phyloP scores from a whole-genome alignment of 2,113 vertebrate species.

The Alexandromys fortis region DNA sequence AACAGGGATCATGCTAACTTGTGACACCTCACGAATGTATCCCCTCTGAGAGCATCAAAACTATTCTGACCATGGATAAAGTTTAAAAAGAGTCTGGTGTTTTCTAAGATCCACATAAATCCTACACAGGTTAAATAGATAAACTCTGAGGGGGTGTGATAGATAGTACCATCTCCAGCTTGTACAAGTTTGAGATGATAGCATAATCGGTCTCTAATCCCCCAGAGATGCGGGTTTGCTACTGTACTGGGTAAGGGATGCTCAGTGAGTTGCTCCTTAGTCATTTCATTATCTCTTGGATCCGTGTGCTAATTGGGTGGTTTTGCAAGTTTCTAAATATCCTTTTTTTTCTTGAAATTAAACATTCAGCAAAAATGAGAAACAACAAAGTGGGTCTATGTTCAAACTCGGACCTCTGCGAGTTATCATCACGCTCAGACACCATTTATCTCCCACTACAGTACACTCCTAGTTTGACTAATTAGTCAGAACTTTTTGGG shows the following conservation, averaged over 20 bases:
- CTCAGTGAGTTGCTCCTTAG: not conserved
- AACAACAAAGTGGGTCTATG: not conserved
- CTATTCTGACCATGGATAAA: not conserved
- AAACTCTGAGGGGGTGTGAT: not conserved
- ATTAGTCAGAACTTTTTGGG: not conserved
- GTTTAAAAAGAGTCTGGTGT: not conserved
- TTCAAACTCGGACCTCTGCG: accelerated
- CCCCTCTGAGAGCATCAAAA: not conserved
- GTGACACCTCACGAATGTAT: not conserved
- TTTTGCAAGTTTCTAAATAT: not conserved
- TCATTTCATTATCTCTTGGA: not conserved
- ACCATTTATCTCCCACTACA: not conserved
- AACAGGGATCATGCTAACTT: not conserved
- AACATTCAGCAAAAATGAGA: not conserved
- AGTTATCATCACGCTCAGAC: not conserved
- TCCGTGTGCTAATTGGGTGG: not conserved
- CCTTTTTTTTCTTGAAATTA: not conserved
- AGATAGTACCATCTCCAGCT: not conserved
- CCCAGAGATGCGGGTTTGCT: not conserved
- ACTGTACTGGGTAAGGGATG: not conserved
- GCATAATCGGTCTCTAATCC: not conserved
- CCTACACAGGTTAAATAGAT: not conserved
- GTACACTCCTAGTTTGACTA: not conserved
- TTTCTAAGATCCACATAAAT: not conserved
- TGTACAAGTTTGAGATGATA: not conserved